Conservation (phyloP, 2,113 vertebrate species). For the Heterochromis multidens region DNA sequence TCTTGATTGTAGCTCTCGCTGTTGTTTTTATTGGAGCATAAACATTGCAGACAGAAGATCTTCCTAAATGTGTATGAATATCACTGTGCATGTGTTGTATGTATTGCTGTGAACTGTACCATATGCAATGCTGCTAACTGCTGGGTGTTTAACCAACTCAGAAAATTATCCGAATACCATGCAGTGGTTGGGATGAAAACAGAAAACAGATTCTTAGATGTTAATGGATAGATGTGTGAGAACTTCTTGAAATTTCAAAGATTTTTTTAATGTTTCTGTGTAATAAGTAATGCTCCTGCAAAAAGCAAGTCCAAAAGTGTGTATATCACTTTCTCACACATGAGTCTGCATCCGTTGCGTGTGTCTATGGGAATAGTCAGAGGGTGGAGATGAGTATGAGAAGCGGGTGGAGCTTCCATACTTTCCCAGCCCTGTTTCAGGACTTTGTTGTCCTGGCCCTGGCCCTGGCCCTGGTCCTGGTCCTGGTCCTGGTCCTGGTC, state of each 20-base stretch:
- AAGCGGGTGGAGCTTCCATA: conserved; percentile 83
- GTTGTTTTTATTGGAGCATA: conserved; percentile 12
- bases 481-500: conserved; percentile 19
- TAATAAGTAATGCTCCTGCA: not conserved
- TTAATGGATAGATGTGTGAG: not conserved
- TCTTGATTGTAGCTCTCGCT: conserved; percentile 65
- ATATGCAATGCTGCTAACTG: conserved; percentile 10
- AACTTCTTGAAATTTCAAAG: not conserved
- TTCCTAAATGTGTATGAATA: not conserved
- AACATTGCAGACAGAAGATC: not conserved
- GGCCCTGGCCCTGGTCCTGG: conserved; percentile 34
- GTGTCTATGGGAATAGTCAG: conserved; percentile 90
- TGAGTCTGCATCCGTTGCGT: conserved; percentile 98
- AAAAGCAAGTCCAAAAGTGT: conserved; percentile 11
- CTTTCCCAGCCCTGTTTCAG: conserved; percentile 78
- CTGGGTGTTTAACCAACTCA: not conserved
- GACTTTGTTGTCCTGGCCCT: conserved; percentile 64
- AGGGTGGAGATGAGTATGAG: conserved; percentile 91
- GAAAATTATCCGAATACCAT: conserved; percentile 10
- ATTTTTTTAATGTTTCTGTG: not conserved
- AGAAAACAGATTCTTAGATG: not conserved
- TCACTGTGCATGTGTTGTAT: not conserved
- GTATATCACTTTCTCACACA: conserved; percentile 75
- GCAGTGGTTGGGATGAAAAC: conserved; percentile 14
- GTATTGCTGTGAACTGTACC: conserved; percentile 48